A percentile compares a stretch with the other conserved stretches of the same genome.
These are phyloP conservation scores for Amphiprion clarkii DNA, from an alignment of 2,797 vertebrate genomes.

Conservation along the genomic window DNA sequence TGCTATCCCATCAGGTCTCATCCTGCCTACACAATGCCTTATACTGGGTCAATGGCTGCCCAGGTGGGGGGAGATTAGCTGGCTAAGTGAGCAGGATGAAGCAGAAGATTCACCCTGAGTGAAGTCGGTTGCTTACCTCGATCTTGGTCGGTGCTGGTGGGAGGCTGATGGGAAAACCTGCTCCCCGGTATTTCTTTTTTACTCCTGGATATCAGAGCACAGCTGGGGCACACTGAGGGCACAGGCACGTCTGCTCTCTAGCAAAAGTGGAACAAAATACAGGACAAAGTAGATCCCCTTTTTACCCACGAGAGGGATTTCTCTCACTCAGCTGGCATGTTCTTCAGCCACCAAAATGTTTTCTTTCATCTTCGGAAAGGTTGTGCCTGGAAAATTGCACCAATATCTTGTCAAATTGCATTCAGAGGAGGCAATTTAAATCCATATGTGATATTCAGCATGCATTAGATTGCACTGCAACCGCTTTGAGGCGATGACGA, in stretches of 20 bases:
- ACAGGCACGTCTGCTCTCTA: neutral
- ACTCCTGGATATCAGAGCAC: slow-evolving; percentile 31
- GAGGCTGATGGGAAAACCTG: slow-evolving; percentile 48
- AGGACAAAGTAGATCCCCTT: neutral
- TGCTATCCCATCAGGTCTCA: slow-evolving; percentile 52
- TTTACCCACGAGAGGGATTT: slow-evolving; percentile 12
- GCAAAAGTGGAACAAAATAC: slow-evolving; percentile 5
- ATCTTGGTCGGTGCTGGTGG: slow-evolving; percentile 20
- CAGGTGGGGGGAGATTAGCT: slow-evolving; percentile 67
- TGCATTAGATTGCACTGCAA: neutral
- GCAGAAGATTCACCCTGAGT: slow-evolving; percentile 48
- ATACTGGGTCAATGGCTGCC: slow-evolving; percentile 55
- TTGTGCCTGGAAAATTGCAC: neutral
- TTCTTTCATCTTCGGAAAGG: slow-evolving; percentile 1
- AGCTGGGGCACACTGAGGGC: slow-evolving; percentile 24
- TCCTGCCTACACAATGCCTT: slow-evolving; percentile 41
- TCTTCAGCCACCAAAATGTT: slow-evolving; percentile 2
- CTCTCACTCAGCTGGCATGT: neutral
- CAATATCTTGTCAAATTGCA: neutral
- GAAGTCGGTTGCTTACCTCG: slow-evolving; percentile 49
- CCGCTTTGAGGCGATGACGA: slow-evolving; percentile 10
- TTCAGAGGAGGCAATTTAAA: neutral
- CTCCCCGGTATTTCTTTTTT: slow-evolving; percentile 6
- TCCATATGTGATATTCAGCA: neutral
- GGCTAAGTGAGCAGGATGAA: slow-evolving; percentile 60